Evolutionary conservation across 2,888 invertebrate species (phyloP), one percentile per base, ranked within the genome.

Genomic region (Pandemis heparana): DNA sequence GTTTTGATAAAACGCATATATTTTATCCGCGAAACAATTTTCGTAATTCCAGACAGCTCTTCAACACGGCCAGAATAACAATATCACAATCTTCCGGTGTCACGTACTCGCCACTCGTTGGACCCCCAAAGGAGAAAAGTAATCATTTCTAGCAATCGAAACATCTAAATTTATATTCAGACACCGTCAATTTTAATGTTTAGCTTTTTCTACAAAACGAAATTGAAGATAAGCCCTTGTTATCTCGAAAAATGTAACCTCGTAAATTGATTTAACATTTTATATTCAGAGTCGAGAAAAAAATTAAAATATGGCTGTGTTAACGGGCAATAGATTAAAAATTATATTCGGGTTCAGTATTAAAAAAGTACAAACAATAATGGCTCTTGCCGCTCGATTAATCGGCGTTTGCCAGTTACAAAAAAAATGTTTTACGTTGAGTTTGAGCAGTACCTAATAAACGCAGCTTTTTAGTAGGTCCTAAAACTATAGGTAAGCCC

Each of bases 21-120:
- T 87, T 89, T 88, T 86, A 87, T 89, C 84, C 83, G 79, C 83
- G 85, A 90, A 91, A 92, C 91, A 91, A 90, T 91, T 92, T 92
- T 90, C 86, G 89, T 91, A 89, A 89, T 91, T 89, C 88, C 87
- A 86, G 85, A 86, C 87, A 86, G 88, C 87, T 87, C 86, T 85
- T 87, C 88, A 89, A 85, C 92, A 91, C 85, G 92, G 86, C 85
- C 88, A 83, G 92, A 92, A 92, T 93, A 92, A 89, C 90, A 92
- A 93, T 91, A 92, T 91, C 88, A 91, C 92, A 92, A 92, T 91
- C 88, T 91, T 85, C 85, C 84, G 82, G 83, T 84, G 90, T 91
- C 92, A 92, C 92, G 92, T 91, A 85, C 84, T 83, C 83, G 82
- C 85, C 89, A 90, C 90, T 88, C 90, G 85, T 88, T 84, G 89